Conservation (phyloP, 1,140 invertebrate genomes). For the Meloidogyne floridensis region DNA sequence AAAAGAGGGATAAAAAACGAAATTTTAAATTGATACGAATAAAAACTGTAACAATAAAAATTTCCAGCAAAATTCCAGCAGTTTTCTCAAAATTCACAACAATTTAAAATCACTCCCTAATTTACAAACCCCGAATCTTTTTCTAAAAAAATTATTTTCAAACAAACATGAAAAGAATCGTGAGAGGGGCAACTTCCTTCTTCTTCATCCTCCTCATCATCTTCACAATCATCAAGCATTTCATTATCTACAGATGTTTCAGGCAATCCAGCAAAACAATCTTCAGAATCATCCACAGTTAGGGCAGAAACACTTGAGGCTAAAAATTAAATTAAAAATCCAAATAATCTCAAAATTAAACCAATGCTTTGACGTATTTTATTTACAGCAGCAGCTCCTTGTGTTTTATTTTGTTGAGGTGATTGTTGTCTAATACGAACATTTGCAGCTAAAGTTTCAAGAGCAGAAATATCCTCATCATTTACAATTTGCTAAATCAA, state of each 20-base stretch:
- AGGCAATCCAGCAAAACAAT: slow-evolving; percentile 72
- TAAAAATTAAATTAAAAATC: neutral
- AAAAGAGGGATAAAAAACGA: too few relatives aligned
- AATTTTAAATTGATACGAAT: too few relatives aligned
- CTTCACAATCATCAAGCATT: slow-evolving; percentile 68
- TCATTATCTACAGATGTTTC: slow-evolving; percentile 93
- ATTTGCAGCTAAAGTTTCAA: slow-evolving; percentile 7
- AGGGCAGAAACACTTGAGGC: neutral
- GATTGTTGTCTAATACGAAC: slow-evolving; percentile 27
- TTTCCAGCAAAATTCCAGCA: too few relatives aligned
- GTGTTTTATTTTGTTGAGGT: slow-evolving; percentile 14
- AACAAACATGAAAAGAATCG: slow-evolving; percentile 73
- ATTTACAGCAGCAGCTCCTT: neutral
- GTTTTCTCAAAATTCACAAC: too few relatives aligned
- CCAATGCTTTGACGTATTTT: slow-evolving; percentile 7
- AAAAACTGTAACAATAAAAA: too few relatives aligned
- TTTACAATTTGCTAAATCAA: neutral
- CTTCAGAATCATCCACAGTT: slow-evolving; percentile 15
- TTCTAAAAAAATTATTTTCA: slow-evolving; percentile 71
- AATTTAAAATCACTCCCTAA: too few relatives aligned
- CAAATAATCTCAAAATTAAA: neutral
- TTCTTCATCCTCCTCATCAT: slow-evolving; percentile 75
- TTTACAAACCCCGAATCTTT: too few relatives aligned
- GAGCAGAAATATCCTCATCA: slow-evolving; percentile 1
- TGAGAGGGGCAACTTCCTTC: slow-evolving; percentile 79